Evolutionary conservation across 2,888 invertebrate species (phyloP).

Genomic region (Orchestes rusci): DNA sequence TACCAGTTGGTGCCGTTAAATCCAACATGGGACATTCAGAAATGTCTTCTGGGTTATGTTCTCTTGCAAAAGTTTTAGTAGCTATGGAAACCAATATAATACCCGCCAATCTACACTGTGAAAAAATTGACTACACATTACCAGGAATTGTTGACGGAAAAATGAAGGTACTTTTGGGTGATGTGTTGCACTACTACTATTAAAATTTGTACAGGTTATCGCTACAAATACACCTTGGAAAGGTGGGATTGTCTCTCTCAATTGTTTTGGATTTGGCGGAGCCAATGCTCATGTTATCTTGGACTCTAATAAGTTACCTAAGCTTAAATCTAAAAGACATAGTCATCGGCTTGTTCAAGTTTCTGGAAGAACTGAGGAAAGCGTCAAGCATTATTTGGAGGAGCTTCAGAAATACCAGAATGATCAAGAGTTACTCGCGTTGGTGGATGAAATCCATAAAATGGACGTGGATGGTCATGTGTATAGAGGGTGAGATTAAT

Average conservation of each 20-base stretch:
- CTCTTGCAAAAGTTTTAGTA: constrained; percentile 56
- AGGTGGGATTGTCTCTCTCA: constrained; percentile 52
- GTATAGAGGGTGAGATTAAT: constrained; percentile 73
- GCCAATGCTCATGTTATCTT: constrained; percentile 49
- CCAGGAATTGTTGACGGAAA: constrained; percentile 48
- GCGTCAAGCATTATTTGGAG: constrained; percentile 57
- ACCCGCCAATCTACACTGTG: constrained; percentile 67
- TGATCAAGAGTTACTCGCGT: constrained; percentile 62
- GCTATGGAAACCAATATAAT: constrained; percentile 61
- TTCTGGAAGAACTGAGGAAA: constrained; percentile 64
- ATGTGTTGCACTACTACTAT: constrained; percentile 1
- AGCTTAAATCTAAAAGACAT: constrained; percentile 24
- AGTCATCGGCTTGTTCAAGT: constrained; percentile 11
- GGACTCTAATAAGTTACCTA: constrained; percentile 39
- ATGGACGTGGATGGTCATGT: constrained; percentile 63
- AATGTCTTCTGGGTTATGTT: too few species aligned
- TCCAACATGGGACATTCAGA: too few species aligned
- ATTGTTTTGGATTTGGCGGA: constrained; percentile 64
- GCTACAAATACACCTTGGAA: constrained; percentile 46
- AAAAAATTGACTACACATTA: constrained; percentile 49
- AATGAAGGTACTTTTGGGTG: constrained; percentile 38
- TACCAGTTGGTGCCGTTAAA: too few species aligned
- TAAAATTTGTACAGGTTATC: constrained; percentile 41
- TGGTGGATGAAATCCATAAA: constrained; percentile 65
- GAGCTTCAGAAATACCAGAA: constrained; percentile 50